Percentiles rank a stretch among this genome's conserved stretches.
phyloP scores from a whole-genome alignment of 2,888 invertebrate species.

The Drosophila colorata region DNA sequence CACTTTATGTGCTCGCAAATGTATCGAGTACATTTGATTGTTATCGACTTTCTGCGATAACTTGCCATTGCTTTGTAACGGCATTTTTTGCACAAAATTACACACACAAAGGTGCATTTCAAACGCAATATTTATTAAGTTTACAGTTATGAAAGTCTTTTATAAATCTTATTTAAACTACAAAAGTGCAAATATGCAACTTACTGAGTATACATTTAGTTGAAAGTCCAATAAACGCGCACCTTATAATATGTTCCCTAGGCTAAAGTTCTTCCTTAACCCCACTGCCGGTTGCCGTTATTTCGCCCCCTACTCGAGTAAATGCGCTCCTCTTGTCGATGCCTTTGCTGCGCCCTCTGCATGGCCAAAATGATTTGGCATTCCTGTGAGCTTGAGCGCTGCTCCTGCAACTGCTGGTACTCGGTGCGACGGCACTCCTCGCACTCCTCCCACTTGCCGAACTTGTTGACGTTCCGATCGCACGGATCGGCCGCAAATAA shows the following conservation, averaged over 20 bases:
- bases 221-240: background rate
- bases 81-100: background rate
- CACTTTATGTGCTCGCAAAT: constrained; percentile 4
- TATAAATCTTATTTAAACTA: constrained; percentile 23
- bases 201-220: background rate
- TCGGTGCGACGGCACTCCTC: constrained; percentile 63
- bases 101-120: background rate
- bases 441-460: constrained; percentile 70
- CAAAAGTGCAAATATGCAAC: background rate
- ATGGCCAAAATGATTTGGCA: constrained; percentile 41
- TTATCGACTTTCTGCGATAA: constrained; percentile 16
- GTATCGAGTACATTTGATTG: constrained; percentile 29
- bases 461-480: constrained; percentile 78
- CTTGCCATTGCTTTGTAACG: constrained; percentile 2
- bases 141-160: constrained; percentile 1
- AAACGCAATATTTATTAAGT: background rate
- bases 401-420: constrained; percentile 35
- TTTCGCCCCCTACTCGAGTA: constrained; percentile 20
- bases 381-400: constrained; percentile 36
- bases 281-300: constrained; percentile 31
- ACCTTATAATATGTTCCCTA: background rate
- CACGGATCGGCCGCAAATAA: constrained; percentile 73
- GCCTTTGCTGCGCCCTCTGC: constrained; percentile 26
- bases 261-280: constrained; percentile 8
- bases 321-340: constrained; percentile 27